Conservation (phyloP, 2,797 vertebrate genomes). For the Delichon dasypus region DNA sequence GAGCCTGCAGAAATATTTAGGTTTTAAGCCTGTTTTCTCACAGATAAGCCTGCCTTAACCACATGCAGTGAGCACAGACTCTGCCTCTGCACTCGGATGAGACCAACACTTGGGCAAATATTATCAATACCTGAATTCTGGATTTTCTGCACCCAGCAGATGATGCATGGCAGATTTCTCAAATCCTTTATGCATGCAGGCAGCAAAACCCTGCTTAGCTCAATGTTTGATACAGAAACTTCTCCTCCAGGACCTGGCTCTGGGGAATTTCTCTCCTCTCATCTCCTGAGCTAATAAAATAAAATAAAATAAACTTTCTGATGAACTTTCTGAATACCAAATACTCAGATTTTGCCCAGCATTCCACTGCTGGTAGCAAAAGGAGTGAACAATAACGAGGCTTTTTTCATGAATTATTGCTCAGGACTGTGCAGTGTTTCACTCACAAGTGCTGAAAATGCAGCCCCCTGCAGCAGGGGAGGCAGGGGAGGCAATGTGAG, state of each 20-base stretch:
- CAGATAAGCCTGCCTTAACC: background rate
- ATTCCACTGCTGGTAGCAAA: background rate
- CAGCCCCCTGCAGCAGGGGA: background rate
- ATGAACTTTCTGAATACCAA: background rate
- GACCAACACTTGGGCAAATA: background rate
- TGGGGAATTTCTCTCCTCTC: background rate
- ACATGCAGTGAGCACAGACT: background rate
- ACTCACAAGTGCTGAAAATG: background rate
- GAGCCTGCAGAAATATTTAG: background rate
- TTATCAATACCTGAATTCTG: background rate
- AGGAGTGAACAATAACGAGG: background rate
- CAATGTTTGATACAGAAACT: background rate
- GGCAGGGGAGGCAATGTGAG: background rate
- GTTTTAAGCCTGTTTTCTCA: background rate
- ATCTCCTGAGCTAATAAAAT: background rate
- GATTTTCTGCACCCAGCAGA: background rate
- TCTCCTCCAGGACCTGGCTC: background rate
- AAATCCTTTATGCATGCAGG: background rate
- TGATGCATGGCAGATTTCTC: background rate
- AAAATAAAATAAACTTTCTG: constrained; percentile 4
- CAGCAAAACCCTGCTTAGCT: background rate
- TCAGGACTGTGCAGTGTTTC: background rate
- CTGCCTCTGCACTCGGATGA: background rate
- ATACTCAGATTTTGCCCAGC: background rate
- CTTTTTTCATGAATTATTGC: background rate